Conservation (phyloP, 1,140 invertebrate genomes). For the Pogonomyrmex californicus region DNA sequence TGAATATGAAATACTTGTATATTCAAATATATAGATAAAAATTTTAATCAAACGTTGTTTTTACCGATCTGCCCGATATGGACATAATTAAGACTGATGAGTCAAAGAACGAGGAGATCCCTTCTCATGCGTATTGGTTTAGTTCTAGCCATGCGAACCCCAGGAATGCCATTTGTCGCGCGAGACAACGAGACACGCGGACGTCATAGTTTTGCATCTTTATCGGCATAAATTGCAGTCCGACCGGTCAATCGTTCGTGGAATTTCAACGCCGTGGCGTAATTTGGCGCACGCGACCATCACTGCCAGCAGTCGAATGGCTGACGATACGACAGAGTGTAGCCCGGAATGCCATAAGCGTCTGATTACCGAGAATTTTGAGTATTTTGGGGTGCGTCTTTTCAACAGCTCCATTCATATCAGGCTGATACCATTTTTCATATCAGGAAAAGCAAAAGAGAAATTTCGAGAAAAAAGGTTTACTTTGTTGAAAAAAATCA, state of each 20-base stretch:
- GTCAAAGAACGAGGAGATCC: conserved; percentile 24
- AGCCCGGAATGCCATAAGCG: conserved; percentile 73
- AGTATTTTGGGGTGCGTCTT: conserved; percentile 65
- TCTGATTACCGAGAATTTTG: conserved; percentile 70
- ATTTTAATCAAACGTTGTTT: neutral
- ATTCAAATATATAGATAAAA: neutral
- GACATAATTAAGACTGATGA: conserved; percentile 58
- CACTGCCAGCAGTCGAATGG: conserved; percentile 25
- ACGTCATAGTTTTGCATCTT: conserved; percentile 76
- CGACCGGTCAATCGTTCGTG: conserved; percentile 74
- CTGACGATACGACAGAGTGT: conserved; percentile 30
- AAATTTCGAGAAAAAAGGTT: neutral
- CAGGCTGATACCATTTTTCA: neutral
- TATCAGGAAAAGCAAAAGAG: neutral
- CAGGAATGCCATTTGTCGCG: conserved; percentile 73
- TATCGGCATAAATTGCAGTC: conserved; percentile 75
- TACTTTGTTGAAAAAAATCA: neutral
- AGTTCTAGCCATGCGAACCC: conserved; percentile 38
- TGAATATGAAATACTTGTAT: neutral
- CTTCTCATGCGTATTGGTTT: conserved; percentile 53
- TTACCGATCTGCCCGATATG: neutral
- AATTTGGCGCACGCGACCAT: conserved; percentile 84
- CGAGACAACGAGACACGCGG: conserved; percentile 62
- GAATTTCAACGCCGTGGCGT: conserved; percentile 78
- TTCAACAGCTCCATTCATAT: neutral